phyloP scores from a whole-genome alignment of 2,888 invertebrate genomes.

The Aleiodes alternator region DNA sequence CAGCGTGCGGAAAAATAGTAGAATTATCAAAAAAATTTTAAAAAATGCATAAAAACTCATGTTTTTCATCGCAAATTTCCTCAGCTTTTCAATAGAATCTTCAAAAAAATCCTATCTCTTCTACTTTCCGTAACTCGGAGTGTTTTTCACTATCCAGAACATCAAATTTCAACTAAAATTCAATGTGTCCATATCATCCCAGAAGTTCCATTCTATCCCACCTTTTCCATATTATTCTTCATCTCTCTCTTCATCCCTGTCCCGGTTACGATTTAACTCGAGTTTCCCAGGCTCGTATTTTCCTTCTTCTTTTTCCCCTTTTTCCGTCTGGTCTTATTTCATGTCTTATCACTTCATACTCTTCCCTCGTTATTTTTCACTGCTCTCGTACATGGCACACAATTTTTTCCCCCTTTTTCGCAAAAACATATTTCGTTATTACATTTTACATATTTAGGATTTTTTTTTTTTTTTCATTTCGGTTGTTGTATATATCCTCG shows the following conservation, averaged over 20 bases:
- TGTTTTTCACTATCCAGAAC: not conserved
- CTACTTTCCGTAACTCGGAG: not conserved
- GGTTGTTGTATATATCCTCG: constrained; percentile 9
- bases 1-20: no score
- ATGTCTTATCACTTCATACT: constrained; percentile 32
- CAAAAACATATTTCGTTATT: not conserved
- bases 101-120: no score
- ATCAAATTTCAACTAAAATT: no score
- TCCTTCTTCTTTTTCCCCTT: not conserved
- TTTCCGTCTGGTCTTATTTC: constrained; percentile 32
- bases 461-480: constrained; percentile 9
- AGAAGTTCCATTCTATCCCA: no score
- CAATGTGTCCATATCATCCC: no score
- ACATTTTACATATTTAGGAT: not conserved
- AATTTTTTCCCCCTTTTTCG: not conserved
- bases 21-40: no score
- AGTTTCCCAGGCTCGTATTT: constrained; percentile 1
- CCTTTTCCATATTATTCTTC: not conserved
- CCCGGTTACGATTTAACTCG: constrained; percentile 28
- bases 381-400: not conserved
- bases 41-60: not conserved
- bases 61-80: not conserved
- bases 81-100: no score
- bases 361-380: not conserved
- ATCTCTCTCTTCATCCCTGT: constrained; percentile 14